Base-by-base conservation (phyloP, 2,797 vertebrate species). In the Apogon hyalosoma region DNA sequence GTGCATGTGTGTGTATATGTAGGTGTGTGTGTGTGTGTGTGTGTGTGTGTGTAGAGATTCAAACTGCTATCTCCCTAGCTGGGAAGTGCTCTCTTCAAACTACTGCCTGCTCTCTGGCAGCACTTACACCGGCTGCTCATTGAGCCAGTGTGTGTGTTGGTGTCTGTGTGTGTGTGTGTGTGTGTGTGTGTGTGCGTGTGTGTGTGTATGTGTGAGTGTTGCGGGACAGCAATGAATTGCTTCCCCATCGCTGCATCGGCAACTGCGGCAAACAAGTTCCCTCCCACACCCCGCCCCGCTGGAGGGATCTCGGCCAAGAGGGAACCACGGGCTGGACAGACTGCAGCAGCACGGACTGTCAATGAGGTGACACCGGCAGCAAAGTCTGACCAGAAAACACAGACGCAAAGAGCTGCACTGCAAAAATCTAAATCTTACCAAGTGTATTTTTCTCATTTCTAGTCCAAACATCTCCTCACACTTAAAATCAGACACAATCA, bases 151-250 rank as follows among this genome's bases (percentile, higher is more conserved):
- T 62, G 36, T 65, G 21, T 24, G 21, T 24, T 2, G 2, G 21
- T 24, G 21, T 24, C 2, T 24, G 21, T 24, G 21, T 24, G 21
- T 24, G 21, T 24, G 21, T 24, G 21, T 24, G 2, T 24, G 21
- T 24, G 21, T 24, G 21, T 47, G 62, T 63, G 60, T 74, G 69
- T 47, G 61, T 68, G 58, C 60, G 66, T 77, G 72, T 16, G 52
- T 39, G 21, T 24, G 21, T 24, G 21, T 24, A 24, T 24, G 21
- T 78, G 77, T 75, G 73, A 67, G 57, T 66, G 83, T 83, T 90
- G 83, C 92, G 90, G 89, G 83, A 88, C 92, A 90, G 92, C 92
- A 84, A 82, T 84, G 87, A 90, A 92, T 91, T 88, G 83, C 89
- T 93, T 93, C 90, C 91, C 90, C 88, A 85, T 84, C 80, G 59